Conservation (phyloP, 2,888 invertebrate species). For the Chelonus formosanus region DNA sequence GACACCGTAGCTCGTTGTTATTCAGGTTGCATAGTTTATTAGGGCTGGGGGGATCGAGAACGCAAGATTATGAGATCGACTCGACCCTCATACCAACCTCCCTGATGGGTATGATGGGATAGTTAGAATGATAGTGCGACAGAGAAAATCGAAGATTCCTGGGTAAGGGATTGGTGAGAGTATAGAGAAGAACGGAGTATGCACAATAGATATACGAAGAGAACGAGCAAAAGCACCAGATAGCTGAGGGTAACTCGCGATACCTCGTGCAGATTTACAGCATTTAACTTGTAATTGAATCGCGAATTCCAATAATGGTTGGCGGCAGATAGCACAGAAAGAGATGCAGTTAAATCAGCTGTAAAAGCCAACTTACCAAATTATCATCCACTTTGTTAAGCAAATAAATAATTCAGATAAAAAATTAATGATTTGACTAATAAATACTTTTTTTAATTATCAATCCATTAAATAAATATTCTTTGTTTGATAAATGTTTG, state of each 20-base stretch:
- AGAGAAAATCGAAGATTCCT: background rate
- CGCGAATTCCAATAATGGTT: constrained; percentile 51
- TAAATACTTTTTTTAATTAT: no score
- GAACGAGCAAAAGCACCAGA: constrained; percentile 25
- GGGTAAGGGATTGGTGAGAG: background rate
- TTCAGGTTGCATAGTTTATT: constrained; percentile 59
- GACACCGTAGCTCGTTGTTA: constrained; percentile 53
- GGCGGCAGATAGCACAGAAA: constrained; percentile 37
- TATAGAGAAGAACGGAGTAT: constrained; percentile 5
- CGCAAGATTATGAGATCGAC: constrained; percentile 53
- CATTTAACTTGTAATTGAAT: constrained; percentile 59
- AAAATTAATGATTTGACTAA: no score
- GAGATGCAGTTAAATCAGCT: constrained; percentile 54
- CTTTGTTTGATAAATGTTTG: no score
- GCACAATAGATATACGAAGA: constrained; percentile 11
- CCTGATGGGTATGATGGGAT: constrained; percentile 10
- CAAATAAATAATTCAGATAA: no score
- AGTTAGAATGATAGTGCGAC: constrained; percentile 7
- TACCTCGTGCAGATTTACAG: constrained; percentile 49
- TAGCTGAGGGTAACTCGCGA: constrained; percentile 36
- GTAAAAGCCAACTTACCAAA: constrained; percentile 39
- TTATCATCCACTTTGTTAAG: no score
- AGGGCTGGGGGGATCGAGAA: constrained; percentile 48
- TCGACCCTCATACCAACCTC: constrained; percentile 36
- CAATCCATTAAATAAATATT: no score